Evolutionary conservation across 2,797 vertebrate genomes (phyloP).

Genomic region (Columba guinea): DNA sequence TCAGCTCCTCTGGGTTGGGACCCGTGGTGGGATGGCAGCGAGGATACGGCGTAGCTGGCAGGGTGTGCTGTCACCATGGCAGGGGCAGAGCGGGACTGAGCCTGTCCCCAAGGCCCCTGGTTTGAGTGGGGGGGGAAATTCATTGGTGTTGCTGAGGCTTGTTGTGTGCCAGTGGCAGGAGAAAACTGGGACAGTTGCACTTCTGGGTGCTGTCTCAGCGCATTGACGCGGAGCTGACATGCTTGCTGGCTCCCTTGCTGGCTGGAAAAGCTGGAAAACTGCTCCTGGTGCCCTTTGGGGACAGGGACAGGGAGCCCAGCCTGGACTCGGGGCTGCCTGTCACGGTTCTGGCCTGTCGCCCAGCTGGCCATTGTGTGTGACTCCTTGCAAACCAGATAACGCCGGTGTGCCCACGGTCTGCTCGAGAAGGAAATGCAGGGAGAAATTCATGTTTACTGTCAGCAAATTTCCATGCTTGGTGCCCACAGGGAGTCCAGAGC

Average conservation of each 20-base stretch:
- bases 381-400: not conserved
- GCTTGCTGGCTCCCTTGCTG: not conserved
- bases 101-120: fast-evolving
- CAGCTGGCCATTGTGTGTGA: not conserved
- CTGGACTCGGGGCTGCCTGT: not conserved
- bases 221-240: not conserved
- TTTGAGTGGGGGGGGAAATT: not conserved
- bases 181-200: constrained; percentile 48
- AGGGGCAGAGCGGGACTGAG: not conserved
- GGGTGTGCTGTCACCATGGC: fast-evolving
- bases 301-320: not conserved
- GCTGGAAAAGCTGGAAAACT: not conserved
- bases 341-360: not conserved
- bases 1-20: not conserved
- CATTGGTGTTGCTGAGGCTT: fast-evolving
- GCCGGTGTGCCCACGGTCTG: not conserved
- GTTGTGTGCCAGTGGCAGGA: not conserved
- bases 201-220: constrained; percentile 59
- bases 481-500: not conserved
- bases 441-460: not conserved
- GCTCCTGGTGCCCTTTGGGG: not conserved
- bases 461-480: not conserved
- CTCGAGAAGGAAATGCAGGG: not conserved
- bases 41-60: not conserved
- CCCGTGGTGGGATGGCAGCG: fast-evolving